These are phyloP conservation scores for Astropecten irregularis DNA, from an alignment of 53 echinoderm and acorn worm genomes.

Conservation along the genomic window DNA sequence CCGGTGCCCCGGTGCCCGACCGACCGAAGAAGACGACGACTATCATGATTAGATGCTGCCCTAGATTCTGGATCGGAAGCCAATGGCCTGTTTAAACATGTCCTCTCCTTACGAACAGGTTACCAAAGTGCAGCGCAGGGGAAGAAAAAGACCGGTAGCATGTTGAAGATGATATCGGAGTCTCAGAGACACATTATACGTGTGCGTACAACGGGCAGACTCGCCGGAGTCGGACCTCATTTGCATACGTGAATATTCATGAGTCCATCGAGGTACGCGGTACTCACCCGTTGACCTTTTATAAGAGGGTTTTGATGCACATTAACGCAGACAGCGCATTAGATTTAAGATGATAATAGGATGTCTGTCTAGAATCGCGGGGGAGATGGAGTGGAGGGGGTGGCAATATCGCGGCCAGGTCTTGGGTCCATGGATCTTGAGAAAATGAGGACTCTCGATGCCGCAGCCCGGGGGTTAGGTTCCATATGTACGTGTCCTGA, in stretches of 20 bases:
- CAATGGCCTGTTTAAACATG: not conserved
- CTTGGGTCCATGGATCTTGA: too few relatives aligned
- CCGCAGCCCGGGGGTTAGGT: slow-evolving; percentile 11
- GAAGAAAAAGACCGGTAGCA: too few relatives aligned
- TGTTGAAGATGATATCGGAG: too few relatives aligned
- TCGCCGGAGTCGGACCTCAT: not conserved
- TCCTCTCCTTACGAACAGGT: too few relatives aligned
- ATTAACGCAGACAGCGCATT: not conserved
- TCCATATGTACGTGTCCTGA: not conserved
- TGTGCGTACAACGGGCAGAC: not conserved
- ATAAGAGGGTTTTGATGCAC: too few relatives aligned
- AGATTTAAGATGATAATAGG: slow-evolving; percentile 29
- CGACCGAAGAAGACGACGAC: not conserved
- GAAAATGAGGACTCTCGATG: too few relatives aligned
- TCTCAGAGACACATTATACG: not conserved
- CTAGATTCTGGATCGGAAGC: not conserved
- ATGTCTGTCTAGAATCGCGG: slow-evolving; percentile 8
- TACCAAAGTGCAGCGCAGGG: too few relatives aligned
- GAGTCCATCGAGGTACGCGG: not conserved
- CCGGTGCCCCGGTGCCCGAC: too few relatives aligned
- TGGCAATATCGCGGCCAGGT: too few relatives aligned
- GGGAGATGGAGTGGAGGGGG: too few relatives aligned
- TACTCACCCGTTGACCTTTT: too few relatives aligned
- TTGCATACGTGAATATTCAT: slow-evolving; percentile 15
- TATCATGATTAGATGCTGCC: not conserved